Evolutionary conservation across 2,113 vertebrate species (phyloP).

Genomic region (Coregonus clupeaformis): DNA sequence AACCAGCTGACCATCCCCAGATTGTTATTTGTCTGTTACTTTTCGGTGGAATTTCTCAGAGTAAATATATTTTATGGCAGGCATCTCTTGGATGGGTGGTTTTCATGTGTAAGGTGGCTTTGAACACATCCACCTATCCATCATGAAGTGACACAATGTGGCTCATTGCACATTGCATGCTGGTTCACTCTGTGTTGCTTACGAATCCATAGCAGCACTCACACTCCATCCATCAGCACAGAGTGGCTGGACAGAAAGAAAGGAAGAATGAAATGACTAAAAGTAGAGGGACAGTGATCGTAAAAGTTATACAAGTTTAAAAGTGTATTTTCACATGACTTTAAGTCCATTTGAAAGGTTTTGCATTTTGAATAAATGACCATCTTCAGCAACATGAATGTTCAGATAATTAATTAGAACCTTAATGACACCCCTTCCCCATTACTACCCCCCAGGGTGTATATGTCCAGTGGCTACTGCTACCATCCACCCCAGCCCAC

Average conservation of each 20-base stretch:
- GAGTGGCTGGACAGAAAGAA: slow-evolving; percentile 39
- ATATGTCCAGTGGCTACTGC: slow-evolving; percentile 64
- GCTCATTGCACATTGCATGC: slow-evolving; percentile 68
- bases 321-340: background rate
- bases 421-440: background rate
- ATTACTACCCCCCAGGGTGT: slow-evolving; percentile 53
- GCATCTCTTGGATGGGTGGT: slow-evolving; percentile 57
- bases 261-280: slow-evolving; percentile 23
- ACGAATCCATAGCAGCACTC: slow-evolving; percentile 60
- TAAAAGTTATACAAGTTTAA: slow-evolving; percentile 44
- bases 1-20: background rate
- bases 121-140: slow-evolving; percentile 67
- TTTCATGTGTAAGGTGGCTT: slow-evolving; percentile 66
- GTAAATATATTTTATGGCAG: slow-evolving; percentile 28
- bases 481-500: slow-evolving; percentile 69
- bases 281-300: slow-evolving; percentile 40
- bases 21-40: slow-evolving; percentile 25
- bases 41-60: slow-evolving; percentile 36
- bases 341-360: background rate
- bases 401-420: background rate
- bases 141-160: slow-evolving; percentile 59
- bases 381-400: background rate
- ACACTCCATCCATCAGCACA: slow-evolving; percentile 68
- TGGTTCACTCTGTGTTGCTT: slow-evolving; percentile 65
- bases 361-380: background rate